These are phyloP conservation scores for Bombus consobrinus DNA, from an alignment of 1,140 invertebrate species.

Conservation along the genomic window DNA sequence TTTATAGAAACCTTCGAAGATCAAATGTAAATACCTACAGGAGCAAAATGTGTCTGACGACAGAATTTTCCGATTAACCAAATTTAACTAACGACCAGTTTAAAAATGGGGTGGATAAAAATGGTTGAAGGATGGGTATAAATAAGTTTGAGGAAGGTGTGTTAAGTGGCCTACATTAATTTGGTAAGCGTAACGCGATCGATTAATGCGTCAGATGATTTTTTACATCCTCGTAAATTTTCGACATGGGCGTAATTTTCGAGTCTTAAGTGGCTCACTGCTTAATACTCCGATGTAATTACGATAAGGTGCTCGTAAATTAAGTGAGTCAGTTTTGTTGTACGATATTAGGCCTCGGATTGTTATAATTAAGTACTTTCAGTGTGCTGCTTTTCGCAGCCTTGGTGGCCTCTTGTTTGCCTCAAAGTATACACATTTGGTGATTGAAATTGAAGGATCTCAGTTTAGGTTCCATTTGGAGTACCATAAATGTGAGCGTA, in stretches of 20 bases:
- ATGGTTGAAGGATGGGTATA: background rate
- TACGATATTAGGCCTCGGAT: background rate
- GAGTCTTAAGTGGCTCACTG: background rate
- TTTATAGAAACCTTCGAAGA: too few relatives aligned
- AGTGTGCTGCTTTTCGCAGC: background rate
- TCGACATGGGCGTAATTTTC: conserved; percentile 24
- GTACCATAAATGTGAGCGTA: too few relatives aligned
- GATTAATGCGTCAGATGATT: conserved; percentile 27
- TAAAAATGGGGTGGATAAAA: background rate
- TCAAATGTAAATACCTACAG: too few relatives aligned
- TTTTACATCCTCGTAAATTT: conserved; percentile 45
- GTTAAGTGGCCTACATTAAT: conserved; percentile 16
- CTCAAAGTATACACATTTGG: background rate
- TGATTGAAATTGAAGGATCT: background rate
- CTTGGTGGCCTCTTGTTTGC: background rate
- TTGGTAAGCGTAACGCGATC: conserved; percentile 1
- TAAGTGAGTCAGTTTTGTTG: background rate
- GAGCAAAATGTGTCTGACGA: too few relatives aligned
- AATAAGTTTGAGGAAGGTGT: background rate
- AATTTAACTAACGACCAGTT: too few relatives aligned
- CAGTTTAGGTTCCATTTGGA: background rate
- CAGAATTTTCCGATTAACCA: too few relatives aligned
- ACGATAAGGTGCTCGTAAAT: conserved; percentile 42
- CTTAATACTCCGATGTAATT: conserved; percentile 22
- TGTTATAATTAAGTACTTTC: conserved; percentile 30